Evolutionary conservation across 2,113 vertebrate genomes (phyloP).

Genomic region (Pachypanchax playfairii): DNA sequence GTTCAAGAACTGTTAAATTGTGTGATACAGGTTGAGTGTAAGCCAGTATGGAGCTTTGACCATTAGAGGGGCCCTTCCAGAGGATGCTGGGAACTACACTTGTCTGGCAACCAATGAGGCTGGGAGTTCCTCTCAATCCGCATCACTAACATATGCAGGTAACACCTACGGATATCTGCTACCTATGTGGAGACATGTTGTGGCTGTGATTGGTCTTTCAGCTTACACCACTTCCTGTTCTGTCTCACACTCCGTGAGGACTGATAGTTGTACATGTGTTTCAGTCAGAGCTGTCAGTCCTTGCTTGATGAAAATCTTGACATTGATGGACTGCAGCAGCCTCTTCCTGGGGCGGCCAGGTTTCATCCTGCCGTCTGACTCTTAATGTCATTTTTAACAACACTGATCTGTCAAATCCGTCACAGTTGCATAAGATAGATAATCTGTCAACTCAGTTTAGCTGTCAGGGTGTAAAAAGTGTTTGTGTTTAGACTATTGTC

Average conservation of each 20-base stretch:
- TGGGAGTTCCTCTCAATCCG: constrained; percentile 72
- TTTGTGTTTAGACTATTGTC: constrained; percentile 3
- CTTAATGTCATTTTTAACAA: constrained; percentile 57
- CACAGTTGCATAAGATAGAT: constrained; percentile 20
- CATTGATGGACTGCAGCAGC: constrained; percentile 54
- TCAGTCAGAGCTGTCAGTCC: constrained; percentile 50
- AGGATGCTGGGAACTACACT: constrained; percentile 92
- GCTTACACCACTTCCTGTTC: constrained; percentile 16
- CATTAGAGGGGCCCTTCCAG: constrained; percentile 81
- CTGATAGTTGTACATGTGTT: constrained; percentile 46
- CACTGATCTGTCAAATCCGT: constrained; percentile 48
- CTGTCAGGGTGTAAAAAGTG: constrained; percentile 22
- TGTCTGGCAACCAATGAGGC: constrained; percentile 83
- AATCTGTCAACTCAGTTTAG: constrained; percentile 7
- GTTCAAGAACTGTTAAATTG: constrained; percentile 31
- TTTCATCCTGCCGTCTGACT: constrained; percentile 37
- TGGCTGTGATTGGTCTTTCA: background rate
- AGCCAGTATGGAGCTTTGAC: constrained; percentile 80
- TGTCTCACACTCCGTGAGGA: constrained; percentile 25
- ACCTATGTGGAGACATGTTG: background rate
- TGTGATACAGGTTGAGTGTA: constrained; percentile 65
- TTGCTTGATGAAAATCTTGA: constrained; percentile 36
- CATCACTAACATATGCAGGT: constrained; percentile 75
- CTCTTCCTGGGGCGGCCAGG: constrained; percentile 30
- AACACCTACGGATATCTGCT: constrained; percentile 1